Conservation (phyloP, 2,888 invertebrate genomes). For the Pollenia amentaria region DNA sequence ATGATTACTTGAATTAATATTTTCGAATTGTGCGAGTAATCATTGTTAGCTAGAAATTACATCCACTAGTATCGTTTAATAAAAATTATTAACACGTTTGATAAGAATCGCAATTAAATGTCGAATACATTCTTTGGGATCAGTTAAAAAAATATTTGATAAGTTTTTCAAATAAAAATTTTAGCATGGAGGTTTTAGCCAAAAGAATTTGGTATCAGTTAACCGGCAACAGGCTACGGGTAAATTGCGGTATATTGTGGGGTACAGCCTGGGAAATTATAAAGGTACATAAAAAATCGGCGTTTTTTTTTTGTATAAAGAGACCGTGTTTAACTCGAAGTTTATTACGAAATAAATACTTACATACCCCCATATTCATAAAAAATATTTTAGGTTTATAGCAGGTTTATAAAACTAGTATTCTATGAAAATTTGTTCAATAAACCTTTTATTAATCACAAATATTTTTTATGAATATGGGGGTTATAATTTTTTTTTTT, state of each 20-base stretch:
- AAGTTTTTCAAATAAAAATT: slow-evolving; percentile 38
- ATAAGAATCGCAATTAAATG: slow-evolving; percentile 44
- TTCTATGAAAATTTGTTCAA: too few relatives aligned
- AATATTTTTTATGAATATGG: too few relatives aligned
- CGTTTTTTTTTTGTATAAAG: too few relatives aligned
- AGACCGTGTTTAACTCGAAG: too few relatives aligned
- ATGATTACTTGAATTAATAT: not conserved
- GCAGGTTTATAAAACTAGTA: too few relatives aligned
- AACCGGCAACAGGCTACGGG: slow-evolving; percentile 60
- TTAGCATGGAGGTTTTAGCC: slow-evolving; percentile 49
- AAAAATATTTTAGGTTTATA: too few relatives aligned
- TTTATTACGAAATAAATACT: too few relatives aligned
- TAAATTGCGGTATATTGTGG: slow-evolving; percentile 63
- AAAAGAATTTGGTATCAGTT: slow-evolving; percentile 66
- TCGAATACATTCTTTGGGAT: not conserved
- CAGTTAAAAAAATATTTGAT: slow-evolving; percentile 40
- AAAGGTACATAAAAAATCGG: slow-evolving; percentile 56
- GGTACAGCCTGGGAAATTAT: slow-evolving; percentile 48
- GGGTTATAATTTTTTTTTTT: too few relatives aligned
- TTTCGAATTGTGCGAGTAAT: not conserved
- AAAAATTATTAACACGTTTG: slow-evolving; percentile 44
- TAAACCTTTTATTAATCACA: too few relatives aligned
- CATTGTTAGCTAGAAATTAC: not conserved
- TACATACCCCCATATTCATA: too few relatives aligned
- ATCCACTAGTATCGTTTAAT: slow-evolving; percentile 13